Evolutionary conservation across 64 coral and sea anemone genomes (phyloP).

Genomic region (Porites lutea): DNA sequence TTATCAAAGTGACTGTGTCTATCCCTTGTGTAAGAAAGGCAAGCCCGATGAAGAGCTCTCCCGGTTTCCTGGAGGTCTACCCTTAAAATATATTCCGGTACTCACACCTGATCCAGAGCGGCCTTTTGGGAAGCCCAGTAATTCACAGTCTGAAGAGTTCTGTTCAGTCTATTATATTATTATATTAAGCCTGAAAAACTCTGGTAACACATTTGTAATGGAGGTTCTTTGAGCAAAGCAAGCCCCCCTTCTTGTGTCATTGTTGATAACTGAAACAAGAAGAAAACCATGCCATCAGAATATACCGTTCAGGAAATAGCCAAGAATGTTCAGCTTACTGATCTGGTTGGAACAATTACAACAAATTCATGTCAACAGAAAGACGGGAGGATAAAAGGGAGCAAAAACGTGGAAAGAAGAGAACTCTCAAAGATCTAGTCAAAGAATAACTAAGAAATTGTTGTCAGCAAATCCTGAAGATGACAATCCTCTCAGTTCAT

Average conservation of each 20-base stretch:
- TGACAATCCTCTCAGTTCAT: too few species aligned
- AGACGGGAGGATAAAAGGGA: slow-evolving; percentile 56
- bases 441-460: too few species aligned
- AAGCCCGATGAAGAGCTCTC: slow-evolving; percentile 45
- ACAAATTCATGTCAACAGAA: slow-evolving; percentile 55
- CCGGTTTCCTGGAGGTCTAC: slow-evolving; percentile 63
- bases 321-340: slow-evolving; percentile 43
- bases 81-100: slow-evolving; percentile 49
- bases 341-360: slow-evolving; percentile 57
- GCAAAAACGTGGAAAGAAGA: slow-evolving; percentile 49
- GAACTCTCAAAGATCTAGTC: neutral
- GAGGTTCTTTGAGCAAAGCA: slow-evolving; percentile 12
- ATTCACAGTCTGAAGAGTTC: slow-evolving; percentile 37
- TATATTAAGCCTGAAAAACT: slow-evolving; percentile 38
- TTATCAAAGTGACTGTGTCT: slow-evolving; percentile 57
- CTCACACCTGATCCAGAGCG: slow-evolving; percentile 53
- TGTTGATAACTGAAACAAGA: neutral
- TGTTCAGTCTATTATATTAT: slow-evolving; percentile 63
- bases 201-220: slow-evolving; percentile 38
- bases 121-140: slow-evolving; percentile 51
- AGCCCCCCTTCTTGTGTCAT: slow-evolving; percentile 62
- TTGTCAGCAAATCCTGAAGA: too few species aligned
- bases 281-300: slow-evolving; percentile 37
- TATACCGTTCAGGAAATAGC: slow-evolving; percentile 44
- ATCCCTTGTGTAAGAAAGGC: slow-evolving; percentile 51